These are phyloP conservation scores for Acleris cristana DNA, from an alignment of 2,888 invertebrate genomes.

Conservation along the genomic window DNA sequence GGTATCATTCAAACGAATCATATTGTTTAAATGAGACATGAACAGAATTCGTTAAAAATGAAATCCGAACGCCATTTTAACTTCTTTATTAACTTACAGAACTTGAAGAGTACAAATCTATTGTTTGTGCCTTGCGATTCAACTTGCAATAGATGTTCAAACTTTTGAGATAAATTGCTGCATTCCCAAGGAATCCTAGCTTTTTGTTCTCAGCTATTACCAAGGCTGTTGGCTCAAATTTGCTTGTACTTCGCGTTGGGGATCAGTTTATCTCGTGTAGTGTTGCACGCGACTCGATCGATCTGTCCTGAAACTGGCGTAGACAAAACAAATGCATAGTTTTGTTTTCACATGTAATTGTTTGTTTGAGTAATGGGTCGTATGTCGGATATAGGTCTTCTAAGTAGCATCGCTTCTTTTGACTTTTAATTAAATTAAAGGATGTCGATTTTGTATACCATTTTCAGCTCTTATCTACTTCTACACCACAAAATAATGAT, in stretches of 20 bases:
- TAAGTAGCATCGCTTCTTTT: too few relatives aligned
- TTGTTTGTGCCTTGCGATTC: constrained; percentile 49
- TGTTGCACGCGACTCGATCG: constrained; percentile 4
- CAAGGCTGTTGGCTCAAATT: constrained; percentile 10
- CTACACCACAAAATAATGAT: not conserved
- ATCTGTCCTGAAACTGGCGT: not conserved
- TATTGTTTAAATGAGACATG: constrained; percentile 68
- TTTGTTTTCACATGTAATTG: not conserved
- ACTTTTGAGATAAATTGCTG: constrained; percentile 36
- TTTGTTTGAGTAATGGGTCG: too few relatives aligned
- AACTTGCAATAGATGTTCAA: constrained; percentile 38
- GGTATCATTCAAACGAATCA: constrained; percentile 75
- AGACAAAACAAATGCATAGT: not conserved
- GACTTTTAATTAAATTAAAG: too few relatives aligned
- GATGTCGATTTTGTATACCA: too few relatives aligned
- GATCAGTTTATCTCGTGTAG: constrained; percentile 11
- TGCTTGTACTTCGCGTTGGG: not conserved
- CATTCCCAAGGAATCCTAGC: constrained; percentile 19
- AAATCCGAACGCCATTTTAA: constrained; percentile 60
- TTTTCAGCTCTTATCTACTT: too few relatives aligned
- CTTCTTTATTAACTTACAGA: constrained; percentile 57
- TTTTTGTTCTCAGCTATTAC: constrained; percentile 6
- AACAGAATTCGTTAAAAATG: constrained; percentile 62
- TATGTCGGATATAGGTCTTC: too few relatives aligned
- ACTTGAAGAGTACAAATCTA: constrained; percentile 50